Evolutionary conservation across 2,888 invertebrate genomes (phyloP).

Genomic region (Trissolcus japonicus): DNA sequence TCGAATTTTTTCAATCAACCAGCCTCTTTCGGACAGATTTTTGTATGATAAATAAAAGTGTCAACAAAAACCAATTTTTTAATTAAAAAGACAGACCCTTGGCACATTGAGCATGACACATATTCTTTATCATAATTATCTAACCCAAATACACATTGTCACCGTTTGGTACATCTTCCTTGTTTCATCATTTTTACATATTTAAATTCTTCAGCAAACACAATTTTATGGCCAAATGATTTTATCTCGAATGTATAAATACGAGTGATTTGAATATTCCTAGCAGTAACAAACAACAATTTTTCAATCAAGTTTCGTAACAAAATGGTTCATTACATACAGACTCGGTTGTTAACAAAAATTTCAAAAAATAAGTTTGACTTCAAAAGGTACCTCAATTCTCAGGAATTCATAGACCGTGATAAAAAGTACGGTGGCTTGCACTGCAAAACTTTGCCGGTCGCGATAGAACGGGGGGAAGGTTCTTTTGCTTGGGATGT

Average conservation of each 20-base stretch:
- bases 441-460: slow-evolving; percentile 85
- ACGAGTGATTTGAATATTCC: slow-evolving; percentile 2
- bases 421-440: slow-evolving; percentile 83
- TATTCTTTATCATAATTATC: slow-evolving; percentile 39
- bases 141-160: slow-evolving; percentile 23
- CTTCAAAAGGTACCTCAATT: slow-evolving; percentile 59
- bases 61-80: too few species aligned
- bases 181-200: neutral
- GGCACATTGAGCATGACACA: slow-evolving; percentile 28
- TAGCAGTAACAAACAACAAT: neutral
- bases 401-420: slow-evolving; percentile 76
- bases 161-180: neutral
- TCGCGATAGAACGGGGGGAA: slow-evolving; percentile 81
- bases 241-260: slow-evolving; percentile 23
- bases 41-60: too few species aligned
- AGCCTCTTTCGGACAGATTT: too few species aligned
- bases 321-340: neutral
- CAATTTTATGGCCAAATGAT: slow-evolving; percentile 12
- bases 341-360: neutral
- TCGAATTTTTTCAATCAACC: too few species aligned
- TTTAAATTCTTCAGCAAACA: slow-evolving; percentile 21
- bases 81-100: slow-evolving; percentile 5
- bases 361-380: slow-evolving; percentile 1
- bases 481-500: slow-evolving; percentile 89
- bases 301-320: neutral